Evolutionary conservation across 2,113 vertebrate species (phyloP).

Genomic region (Lethenteron camtschaticum): DNA sequence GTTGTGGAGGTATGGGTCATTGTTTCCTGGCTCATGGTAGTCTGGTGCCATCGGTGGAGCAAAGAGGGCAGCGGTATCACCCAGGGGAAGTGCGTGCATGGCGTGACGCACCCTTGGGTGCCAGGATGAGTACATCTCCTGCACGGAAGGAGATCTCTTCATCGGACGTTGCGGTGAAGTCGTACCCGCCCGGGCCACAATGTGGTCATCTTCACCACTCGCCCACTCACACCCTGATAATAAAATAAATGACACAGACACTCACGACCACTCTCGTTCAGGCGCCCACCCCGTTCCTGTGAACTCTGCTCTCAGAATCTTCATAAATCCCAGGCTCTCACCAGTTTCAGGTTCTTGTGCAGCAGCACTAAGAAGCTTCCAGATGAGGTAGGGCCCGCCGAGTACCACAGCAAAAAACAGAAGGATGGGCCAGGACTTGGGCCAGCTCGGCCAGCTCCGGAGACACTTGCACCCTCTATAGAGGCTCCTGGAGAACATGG

Average conservation of each 20-base stretch:
- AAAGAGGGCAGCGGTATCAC: not conserved
- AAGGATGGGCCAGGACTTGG: constrained; percentile 89
- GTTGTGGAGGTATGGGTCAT: not conserved
- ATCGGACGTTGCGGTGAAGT: constrained; percentile 59
- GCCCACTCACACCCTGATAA: constrained; percentile 42
- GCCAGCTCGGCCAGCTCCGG: constrained; percentile 16
- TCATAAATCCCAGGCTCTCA: constrained; percentile 17
- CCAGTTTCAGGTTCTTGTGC: constrained; percentile 34
- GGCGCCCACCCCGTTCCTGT: not conserved
- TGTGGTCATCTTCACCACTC: constrained; percentile 69
- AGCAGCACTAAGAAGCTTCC: constrained; percentile 61
- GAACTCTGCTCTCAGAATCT: not conserved
- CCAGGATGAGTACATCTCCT: constrained; percentile 74
- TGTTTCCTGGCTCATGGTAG: not conserved
- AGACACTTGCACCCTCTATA: constrained; percentile 27
- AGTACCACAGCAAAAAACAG: constrained; percentile 81
- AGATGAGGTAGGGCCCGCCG: constrained; percentile 88
- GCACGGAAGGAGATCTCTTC: constrained; percentile 71
- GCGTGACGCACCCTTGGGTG: constrained; percentile 52
- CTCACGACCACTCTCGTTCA: not conserved
- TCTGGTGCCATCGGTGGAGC: too few relatives aligned
- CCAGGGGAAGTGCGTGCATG: not conserved
- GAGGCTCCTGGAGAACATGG: constrained; percentile 17
- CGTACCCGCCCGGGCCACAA: constrained; percentile 74
- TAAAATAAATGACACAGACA: not conserved